Evolutionary conservation across 2,888 invertebrate genomes (phyloP).

Genomic region (Melolontha melolontha): DNA sequence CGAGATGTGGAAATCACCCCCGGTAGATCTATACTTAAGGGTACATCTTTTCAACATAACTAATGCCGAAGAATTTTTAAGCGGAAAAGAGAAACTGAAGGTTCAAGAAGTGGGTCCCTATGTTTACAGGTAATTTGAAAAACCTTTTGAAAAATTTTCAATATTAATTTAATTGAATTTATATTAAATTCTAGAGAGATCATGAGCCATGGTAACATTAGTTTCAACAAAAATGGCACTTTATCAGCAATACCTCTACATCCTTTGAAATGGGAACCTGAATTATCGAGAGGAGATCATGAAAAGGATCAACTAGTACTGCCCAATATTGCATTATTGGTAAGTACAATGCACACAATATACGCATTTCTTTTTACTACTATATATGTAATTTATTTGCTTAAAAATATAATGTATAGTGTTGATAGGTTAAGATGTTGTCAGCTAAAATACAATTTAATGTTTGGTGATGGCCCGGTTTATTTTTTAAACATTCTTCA

Average conservation of each 20-base stretch:
- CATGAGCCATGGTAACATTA: constrained; percentile 76
- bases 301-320: constrained; percentile 82
- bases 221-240: constrained; percentile 82
- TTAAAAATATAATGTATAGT: neutral
- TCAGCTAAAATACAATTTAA: no score
- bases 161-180: neutral
- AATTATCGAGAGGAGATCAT: constrained; percentile 78
- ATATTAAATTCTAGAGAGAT: constrained; percentile 71
- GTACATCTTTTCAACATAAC: constrained; percentile 88
- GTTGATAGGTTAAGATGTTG: no score
- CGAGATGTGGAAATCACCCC: constrained; percentile 84
- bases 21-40: constrained; percentile 81
- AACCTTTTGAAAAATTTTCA: neutral
- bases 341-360: constrained; percentile 71
- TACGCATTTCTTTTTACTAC: neutral
- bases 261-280: constrained; percentile 81
- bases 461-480: no score
- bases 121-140: constrained; percentile 81
- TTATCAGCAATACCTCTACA: constrained; percentile 77
- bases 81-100: constrained; percentile 77
- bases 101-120: constrained; percentile 88
- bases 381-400: neutral
- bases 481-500: no score
- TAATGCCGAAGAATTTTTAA: constrained; percentile 81
- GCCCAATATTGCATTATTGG: constrained; percentile 87